Evolutionary conservation across 2,888 invertebrate species (phyloP).

Genomic region (Zootermopsis nevadensis): DNA sequence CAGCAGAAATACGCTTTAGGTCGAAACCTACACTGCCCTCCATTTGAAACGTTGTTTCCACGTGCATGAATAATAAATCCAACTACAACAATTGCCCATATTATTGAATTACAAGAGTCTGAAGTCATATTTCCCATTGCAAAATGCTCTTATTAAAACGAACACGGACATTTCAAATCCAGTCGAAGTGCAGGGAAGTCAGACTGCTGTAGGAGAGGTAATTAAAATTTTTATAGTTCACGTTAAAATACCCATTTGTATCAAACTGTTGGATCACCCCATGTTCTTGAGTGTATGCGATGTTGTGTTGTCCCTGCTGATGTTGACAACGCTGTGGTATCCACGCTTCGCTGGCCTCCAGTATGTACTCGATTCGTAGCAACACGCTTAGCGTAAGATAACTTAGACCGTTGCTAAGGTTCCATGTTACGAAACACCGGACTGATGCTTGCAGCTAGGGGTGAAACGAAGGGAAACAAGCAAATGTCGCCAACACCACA

Average conservation of each 20-base stretch:
- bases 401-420: not conserved
- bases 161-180: no score
- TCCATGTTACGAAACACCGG: not conserved
- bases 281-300: not conserved
- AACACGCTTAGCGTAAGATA: not conserved
- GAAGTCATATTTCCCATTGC: no score
- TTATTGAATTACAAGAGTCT: no score
- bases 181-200: not conserved
- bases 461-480: not conserved
- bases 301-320: not conserved
- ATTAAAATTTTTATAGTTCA: not conserved
- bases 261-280: slow-evolving; percentile 5
- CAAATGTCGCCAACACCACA: not conserved
- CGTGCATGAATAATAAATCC: no score
- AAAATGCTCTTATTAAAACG: no score
- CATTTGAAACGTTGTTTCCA: no score
- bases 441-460: not conserved
- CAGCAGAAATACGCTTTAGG: no score
- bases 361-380: no score
- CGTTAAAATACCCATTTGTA: slow-evolving; percentile 10
- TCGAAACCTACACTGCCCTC: no score
- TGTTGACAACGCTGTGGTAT: not conserved
- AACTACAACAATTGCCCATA: no score
- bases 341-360: not conserved
- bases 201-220: not conserved